A percentile compares a stretch with the other conserved stretches of the same genome.
Evolutionary conservation across 2,113 vertebrate genomes (phyloP).

Genomic region (Triplophysa siluroides): DNA sequence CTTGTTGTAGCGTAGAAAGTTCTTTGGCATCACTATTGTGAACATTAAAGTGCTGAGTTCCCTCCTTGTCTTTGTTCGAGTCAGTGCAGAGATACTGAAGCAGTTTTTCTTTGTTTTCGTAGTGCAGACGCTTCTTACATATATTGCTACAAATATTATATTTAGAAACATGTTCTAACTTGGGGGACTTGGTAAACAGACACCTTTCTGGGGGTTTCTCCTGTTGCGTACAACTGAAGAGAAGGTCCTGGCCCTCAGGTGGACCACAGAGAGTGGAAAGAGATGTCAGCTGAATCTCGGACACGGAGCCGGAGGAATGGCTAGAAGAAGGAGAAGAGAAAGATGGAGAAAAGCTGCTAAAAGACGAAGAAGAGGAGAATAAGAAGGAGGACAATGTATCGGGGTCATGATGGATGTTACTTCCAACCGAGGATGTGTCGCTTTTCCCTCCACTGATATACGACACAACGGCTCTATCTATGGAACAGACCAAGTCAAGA

Average conservation of each 20-base stretch:
- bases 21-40: not conserved
- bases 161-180: slow-evolving; percentile 85
- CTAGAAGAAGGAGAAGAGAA: slow-evolving; percentile 66
- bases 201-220: slow-evolving; percentile 62
- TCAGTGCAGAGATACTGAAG: slow-evolving; percentile 41
- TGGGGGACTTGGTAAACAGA: slow-evolving; percentile 74
- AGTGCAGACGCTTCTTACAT: slow-evolving; percentile 70
- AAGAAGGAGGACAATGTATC: slow-evolving; percentile 54
- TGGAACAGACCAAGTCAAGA: slow-evolving; percentile 79
- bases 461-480: slow-evolving; percentile 80
- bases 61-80: slow-evolving; percentile 5
- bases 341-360: slow-evolving; percentile 46
- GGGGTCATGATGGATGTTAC: slow-evolving; percentile 56
- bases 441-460: slow-evolving; percentile 75
- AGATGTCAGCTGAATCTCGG: slow-evolving; percentile 43
- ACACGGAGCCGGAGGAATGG: slow-evolving; percentile 67
- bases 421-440: slow-evolving; percentile 71
- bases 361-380: slow-evolving; percentile 32
- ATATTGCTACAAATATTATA: slow-evolving; percentile 72
- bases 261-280: slow-evolving; percentile 53
- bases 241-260: slow-evolving; percentile 52
- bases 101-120: slow-evolving; percentile 69
- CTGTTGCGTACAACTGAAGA: slow-evolving; percentile 60
- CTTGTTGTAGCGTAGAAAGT: not conserved
- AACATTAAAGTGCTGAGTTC: slow-evolving; percentile 36